Evolutionary conservation across 1,140 invertebrate genomes (phyloP).

Genomic region (Euwallacea similis): DNA sequence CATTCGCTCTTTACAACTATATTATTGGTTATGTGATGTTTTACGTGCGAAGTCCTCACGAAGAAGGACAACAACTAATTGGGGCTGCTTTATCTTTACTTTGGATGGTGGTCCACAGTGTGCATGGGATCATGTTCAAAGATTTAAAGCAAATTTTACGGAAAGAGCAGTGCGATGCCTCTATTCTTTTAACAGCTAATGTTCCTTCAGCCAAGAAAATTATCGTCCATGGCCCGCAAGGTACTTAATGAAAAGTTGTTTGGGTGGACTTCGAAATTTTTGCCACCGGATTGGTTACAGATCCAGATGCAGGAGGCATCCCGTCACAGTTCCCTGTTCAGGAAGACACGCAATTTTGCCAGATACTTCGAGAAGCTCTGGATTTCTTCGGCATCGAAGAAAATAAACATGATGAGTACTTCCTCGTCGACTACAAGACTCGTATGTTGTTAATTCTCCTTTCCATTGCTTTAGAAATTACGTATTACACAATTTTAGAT

Average conservation of each 20-base stretch:
- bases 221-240: conserved; percentile 92
- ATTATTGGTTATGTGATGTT: conserved; percentile 99
- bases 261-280: neutral
- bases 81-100: conserved; percentile 91
- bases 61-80: conserved; percentile 88
- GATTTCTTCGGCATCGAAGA: conserved; percentile 98
- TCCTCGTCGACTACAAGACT: conserved; percentile 96
- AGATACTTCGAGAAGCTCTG: conserved; percentile 92
- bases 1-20: conserved; percentile 98
- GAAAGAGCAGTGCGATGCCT: conserved; percentile 98
- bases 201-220: conserved; percentile 99
- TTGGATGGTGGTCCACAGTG: conserved; percentile 97
- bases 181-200: conserved; percentile 95
- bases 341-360: conserved; percentile 97
- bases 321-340: conserved; percentile 98
- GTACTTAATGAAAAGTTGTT: conserved; percentile 42
- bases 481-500: conserved; percentile 61
- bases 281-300: conserved; percentile 53
- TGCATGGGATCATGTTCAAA: conserved; percentile 99
- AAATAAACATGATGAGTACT: conserved; percentile 84
- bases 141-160: conserved; percentile 98
- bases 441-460: conserved; percentile 66
- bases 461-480: neutral
- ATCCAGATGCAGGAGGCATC: conserved; percentile 88
- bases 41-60: conserved; percentile 93